Evolutionary conservation across 2,888 invertebrate genomes (phyloP).

Genomic region (Panzeria rudis): DNA sequence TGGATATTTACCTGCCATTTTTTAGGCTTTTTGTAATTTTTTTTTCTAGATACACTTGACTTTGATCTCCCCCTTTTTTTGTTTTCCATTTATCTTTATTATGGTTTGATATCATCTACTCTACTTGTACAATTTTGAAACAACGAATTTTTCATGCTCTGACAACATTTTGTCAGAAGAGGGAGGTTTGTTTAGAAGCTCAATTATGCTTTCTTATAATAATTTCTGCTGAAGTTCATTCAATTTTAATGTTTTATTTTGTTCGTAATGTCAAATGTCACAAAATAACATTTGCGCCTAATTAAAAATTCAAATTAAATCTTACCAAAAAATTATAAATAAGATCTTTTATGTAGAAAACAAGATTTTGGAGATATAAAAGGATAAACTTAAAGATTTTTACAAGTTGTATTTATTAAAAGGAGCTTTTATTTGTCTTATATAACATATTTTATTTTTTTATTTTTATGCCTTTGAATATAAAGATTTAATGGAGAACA

Average conservation of each 20-base stretch:
- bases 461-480: not conserved
- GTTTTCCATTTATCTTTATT: constrained; percentile 37
- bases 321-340: constrained; percentile 63
- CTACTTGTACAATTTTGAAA: not conserved
- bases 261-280: constrained; percentile 73
- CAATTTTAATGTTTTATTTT: constrained; percentile 31
- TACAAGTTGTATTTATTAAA: not conserved
- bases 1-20: constrained; percentile 29
- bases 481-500: no score
- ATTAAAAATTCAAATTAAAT: constrained; percentile 81
- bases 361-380: constrained; percentile 15
- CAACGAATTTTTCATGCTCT: constrained; percentile 7
- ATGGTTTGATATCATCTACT: constrained; percentile 26
- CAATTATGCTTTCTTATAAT: constrained; percentile 8
- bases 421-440: not conserved
- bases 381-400: not conserved
- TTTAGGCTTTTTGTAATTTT: not conserved
- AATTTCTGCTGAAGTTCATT: constrained; percentile 10
- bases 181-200: not conserved
- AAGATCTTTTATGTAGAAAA: not conserved
- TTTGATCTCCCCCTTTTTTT: not conserved
- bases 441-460: not conserved
- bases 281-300: constrained; percentile 78
- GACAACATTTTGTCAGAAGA: not conserved
- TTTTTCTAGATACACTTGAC: not conserved